Conservation (phyloP, 2,797 vertebrate genomes). For the Tangara arthus region DNA sequence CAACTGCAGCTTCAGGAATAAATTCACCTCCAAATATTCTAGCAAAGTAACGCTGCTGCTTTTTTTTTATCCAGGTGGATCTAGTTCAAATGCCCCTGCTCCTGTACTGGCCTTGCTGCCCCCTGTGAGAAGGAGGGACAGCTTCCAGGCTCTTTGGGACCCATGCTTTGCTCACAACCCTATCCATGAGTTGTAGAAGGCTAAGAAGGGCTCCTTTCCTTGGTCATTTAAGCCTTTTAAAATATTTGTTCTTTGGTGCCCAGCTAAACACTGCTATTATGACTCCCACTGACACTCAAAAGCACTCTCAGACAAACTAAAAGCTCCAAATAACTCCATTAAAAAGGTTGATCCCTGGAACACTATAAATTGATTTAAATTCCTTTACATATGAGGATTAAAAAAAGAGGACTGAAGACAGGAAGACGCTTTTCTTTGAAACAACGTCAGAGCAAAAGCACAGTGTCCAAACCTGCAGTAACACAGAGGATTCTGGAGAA, state of each 20-base stretch:
- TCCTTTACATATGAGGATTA: neutral
- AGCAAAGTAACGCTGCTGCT: neutral
- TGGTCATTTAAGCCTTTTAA: neutral
- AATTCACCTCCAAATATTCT: neutral
- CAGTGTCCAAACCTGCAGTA: neutral
- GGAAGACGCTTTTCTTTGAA: neutral
- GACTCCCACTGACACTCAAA: neutral
- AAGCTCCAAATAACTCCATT: neutral
- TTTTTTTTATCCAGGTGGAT: neutral
- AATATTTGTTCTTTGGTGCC: neutral
- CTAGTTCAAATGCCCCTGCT: neutral
- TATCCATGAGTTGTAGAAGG: neutral
- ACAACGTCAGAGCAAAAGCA: neutral
- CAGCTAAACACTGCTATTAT: neutral
- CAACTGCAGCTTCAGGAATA: neutral
- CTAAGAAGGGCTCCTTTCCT: neutral
- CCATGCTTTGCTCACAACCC: neutral
- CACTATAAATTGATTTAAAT: neutral
- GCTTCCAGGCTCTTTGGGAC: neutral
- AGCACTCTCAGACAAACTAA: neutral
- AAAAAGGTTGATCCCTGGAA: neutral
- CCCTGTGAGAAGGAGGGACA: neutral
- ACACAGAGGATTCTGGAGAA: neutral
- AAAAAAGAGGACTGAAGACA: neutral
- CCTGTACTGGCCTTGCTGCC: fast-evolving